phyloP scores from a whole-genome alignment of 2,113 vertebrate species.

The human (Homo sapiens) region GRCh38 chr2:181809501-181810000 shows the following conservation, averaged over 20 bases:
- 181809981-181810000: neutral
- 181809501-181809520: neutral
- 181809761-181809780: constrained; percentile 21
- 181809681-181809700: neutral
- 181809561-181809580: neutral
- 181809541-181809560: neutral
- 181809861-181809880: neutral
- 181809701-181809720: constrained; percentile 35
- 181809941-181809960: neutral
- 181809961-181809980: constrained; percentile 31
- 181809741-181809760: neutral
- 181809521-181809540: neutral
- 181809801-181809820: constrained; percentile 14
- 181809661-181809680: neutral
- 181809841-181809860: neutral
- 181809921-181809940: constrained; percentile 10
- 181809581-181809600: constrained; percentile 25
- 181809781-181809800: neutral
- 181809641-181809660: neutral
- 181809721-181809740: neutral
- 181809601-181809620: neutral
- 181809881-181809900: neutral
- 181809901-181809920: neutral
- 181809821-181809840: neutral
- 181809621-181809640: neutral